These are phyloP conservation scores for Gibbula magus DNA, from an alignment of 2,888 invertebrate species.

Conservation along the genomic window DNA sequence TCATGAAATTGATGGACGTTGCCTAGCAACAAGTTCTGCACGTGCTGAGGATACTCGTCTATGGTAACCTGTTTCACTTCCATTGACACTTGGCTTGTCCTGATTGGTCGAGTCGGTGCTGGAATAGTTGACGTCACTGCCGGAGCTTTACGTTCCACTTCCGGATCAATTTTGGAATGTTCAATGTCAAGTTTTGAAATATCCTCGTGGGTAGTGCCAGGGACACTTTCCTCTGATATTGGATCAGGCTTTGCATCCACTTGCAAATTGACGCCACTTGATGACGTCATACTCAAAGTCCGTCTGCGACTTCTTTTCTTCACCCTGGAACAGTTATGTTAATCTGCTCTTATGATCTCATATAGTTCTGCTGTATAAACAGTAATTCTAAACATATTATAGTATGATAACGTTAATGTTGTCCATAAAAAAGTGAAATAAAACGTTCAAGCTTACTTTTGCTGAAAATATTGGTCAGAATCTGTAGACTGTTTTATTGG, in stretches of 20 bases:
- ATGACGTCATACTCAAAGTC: conserved; percentile 30
- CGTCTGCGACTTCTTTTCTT: neutral
- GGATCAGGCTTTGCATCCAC: neutral
- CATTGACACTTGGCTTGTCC: neutral
- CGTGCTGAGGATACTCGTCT: neutral
- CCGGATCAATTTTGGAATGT: neutral
- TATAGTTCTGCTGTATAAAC: too few relatives aligned
- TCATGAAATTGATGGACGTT: neutral
- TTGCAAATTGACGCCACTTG: conserved; percentile 31
- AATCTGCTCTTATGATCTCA: too few relatives aligned
- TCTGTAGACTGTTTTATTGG: too few relatives aligned
- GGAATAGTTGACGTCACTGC: neutral
- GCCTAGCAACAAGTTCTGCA: conserved; percentile 11
- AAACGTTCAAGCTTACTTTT: too few relatives aligned
- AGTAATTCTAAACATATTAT: too few relatives aligned
- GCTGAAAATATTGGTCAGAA: too few relatives aligned
- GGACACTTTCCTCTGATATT: neutral
- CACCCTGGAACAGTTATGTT: too few relatives aligned
- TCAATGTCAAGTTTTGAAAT: conserved; percentile 5
- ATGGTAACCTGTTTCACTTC: neutral
- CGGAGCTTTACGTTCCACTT: conserved; percentile 26
- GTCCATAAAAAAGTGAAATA: too few relatives aligned
- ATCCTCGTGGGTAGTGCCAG: neutral
- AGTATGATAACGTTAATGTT: too few relatives aligned
- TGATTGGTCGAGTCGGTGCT: neutral